Base-by-base conservation (phyloP, 2,888 invertebrate genomes). In the Troides aeacus region DNA sequence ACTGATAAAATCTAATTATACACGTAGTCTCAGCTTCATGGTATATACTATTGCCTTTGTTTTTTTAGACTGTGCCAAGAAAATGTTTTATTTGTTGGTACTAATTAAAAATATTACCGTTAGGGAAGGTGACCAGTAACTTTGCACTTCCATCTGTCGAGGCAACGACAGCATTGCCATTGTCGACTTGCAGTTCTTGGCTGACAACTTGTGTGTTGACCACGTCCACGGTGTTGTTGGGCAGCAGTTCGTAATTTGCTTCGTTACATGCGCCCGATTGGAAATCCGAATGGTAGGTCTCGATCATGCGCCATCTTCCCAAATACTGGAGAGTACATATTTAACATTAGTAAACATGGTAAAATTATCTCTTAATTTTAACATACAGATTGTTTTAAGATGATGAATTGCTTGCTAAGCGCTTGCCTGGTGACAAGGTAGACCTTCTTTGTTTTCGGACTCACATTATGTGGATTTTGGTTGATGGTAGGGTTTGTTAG, bases 201-300 rank as follows among this genome's bases (percentile, higher is more conserved):
- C 93, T 89, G 1, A 78, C 58, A 0, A 90, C 88, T 74, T 88
- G 82, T 1, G 84, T 81, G 69, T 86, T 85, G 60, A 73, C 73
- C 0, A 88, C 81, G 1, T 72, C 61, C 0, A 87, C 75, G 0
- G 69, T 71, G 1, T 74, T 78, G 60, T 74, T 85, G 0, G 80
- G 80, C 59, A 81, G 84, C 0, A 83, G 73, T 1, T 83, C 81
- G 81, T 94, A 95, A 17, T 88, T 90, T 0, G 94, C 94, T 15
- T 93, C 93, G 46, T 94, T 93, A 78, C 95, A 95, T 75, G 93
- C 92, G 0, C 94, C 94, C 0, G 83, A 88, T 86, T 95, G 94
- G 75, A 93, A 93, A 23, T 93, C 77, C 2, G 94, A 89, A 66
- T 94, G 94, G 77, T 95, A 95, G 74, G 93, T 92, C 75, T 94